Evolutionary conservation across 2,888 invertebrate genomes (phyloP).

Genomic region (Gibbula magus): DNA sequence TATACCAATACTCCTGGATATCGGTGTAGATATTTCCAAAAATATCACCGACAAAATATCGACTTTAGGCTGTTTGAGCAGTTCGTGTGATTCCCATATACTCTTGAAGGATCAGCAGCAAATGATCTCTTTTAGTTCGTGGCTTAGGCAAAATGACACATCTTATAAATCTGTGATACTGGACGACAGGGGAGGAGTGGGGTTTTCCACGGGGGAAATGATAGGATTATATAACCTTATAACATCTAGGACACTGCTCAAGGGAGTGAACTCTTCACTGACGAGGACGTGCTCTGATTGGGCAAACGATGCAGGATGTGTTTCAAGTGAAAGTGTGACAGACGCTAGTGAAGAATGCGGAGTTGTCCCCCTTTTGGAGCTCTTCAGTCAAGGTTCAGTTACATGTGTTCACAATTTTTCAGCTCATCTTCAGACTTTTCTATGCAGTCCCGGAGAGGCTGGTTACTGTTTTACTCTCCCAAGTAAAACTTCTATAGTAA

Average conservation of each 20-base stretch:
- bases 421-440: background rate
- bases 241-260: background rate
- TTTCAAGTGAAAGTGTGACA: background rate
- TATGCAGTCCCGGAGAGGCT: conserved; percentile 1
- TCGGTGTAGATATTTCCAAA: background rate
- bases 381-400: background rate
- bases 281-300: background rate
- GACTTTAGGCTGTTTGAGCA: background rate
- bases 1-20: background rate
- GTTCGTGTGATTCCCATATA: background rate
- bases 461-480: conserved; percentile 1
- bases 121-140: conserved; percentile 14
- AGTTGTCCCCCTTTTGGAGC: background rate
- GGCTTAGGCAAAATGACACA: conserved; percentile 18
- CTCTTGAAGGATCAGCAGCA: background rate
- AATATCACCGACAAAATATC: background rate
- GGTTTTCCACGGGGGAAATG: background rate
- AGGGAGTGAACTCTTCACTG: background rate
- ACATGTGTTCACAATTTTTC: conserved; percentile 4
- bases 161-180: conserved; percentile 24
- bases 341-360: background rate
- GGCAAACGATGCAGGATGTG: background rate
- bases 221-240: conserved; percentile 2
- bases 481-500: background rate
- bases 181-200: background rate